phyloP scores from a whole-genome alignment of 2,888 invertebrate species.

The Spilarctia lutea region DNA sequence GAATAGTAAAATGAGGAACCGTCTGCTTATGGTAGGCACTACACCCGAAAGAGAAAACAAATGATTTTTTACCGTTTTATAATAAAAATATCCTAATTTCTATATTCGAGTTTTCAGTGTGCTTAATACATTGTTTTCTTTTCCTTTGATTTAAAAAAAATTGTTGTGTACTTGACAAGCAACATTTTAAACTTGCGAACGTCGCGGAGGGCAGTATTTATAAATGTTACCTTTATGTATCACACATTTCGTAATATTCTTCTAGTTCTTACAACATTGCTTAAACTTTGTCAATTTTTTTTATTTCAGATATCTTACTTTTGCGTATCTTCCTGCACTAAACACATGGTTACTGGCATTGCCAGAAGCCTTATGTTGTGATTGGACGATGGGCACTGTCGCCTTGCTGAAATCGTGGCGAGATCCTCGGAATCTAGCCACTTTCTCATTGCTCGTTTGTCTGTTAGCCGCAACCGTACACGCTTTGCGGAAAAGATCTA shows the following conservation, averaged over 20 bases:
- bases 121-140: too few species aligned
- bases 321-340: conserved; percentile 96
- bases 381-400: conserved; percentile 99
- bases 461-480: conserved; percentile 87
- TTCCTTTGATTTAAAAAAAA: too few species aligned
- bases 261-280: too few species aligned
- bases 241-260: too few species aligned
- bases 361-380: conserved; percentile 97
- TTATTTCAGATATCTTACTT: conserved; percentile 92
- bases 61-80: neutral
- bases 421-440: conserved; percentile 94
- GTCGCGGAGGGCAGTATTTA: too few species aligned
- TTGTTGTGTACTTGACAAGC: too few species aligned
- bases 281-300: neutral
- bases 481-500: conserved; percentile 75
- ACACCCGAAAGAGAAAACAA: neutral
- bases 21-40: neutral
- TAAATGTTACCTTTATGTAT: too few species aligned
- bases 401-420: conserved; percentile 92
- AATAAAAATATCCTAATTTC: neutral
- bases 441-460: conserved; percentile 89
- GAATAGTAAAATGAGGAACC: neutral
- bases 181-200: too few species aligned
- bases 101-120: neutral
- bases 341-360: conserved; percentile 96